These are phyloP conservation scores for Oeneis ivallda DNA, from an alignment of 2,888 invertebrate genomes.

Conservation along the genomic window DNA sequence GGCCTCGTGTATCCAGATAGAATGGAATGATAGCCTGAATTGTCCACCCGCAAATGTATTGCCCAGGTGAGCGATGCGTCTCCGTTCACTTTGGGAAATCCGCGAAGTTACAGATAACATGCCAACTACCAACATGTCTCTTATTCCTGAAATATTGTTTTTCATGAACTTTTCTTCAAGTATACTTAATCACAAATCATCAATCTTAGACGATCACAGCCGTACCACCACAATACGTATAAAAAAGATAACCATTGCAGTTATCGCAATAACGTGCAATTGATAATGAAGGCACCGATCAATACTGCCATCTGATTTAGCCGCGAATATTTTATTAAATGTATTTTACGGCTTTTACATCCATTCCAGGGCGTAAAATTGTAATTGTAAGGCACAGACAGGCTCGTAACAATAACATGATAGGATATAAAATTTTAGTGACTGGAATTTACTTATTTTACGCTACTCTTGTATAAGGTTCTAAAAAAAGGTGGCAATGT, in stretches of 20 bases:
- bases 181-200: no score
- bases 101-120: no score
- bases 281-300: slow-evolving; percentile 39
- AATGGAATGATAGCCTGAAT: no score
- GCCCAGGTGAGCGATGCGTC: no score
- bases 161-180: no score
- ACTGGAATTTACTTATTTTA: slow-evolving; percentile 15
- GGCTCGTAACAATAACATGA: slow-evolving; percentile 22
- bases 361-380: slow-evolving; percentile 30
- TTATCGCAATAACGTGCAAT: slow-evolving; percentile 42
- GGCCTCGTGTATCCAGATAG: no score
- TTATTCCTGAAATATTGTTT: no score
- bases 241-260: slow-evolving; percentile 33
- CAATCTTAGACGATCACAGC: no score
- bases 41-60: no score
- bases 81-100: no score
- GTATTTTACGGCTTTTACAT: slow-evolving; percentile 34
- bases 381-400: slow-evolving; percentile 25
- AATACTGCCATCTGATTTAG: slow-evolving; percentile 35
- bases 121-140: no score
- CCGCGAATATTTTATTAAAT: slow-evolving; percentile 37
- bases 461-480: neutral
- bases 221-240: neutral
- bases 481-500: neutral
- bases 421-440: slow-evolving; percentile 26